Conservation (phyloP, 92 coral and sea anemone species). For the Chrysogorgia sp. region DNA sequence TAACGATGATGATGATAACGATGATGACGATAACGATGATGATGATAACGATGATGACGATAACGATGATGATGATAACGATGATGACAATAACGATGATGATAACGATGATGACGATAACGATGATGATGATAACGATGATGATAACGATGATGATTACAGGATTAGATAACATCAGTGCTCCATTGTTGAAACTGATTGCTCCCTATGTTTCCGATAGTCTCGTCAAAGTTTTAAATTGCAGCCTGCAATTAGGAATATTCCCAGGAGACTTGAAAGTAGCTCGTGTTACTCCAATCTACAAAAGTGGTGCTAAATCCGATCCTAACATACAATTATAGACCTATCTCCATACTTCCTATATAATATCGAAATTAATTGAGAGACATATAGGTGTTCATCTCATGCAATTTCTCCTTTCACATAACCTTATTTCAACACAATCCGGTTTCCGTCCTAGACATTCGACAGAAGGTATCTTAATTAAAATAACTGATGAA, state of each 20-base stretch:
- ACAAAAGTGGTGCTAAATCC: too few relatives aligned
- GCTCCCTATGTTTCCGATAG: conserved; percentile 49
- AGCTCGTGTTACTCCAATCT: too few relatives aligned
- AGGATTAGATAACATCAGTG: not conserved
- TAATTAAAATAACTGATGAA: too few relatives aligned
- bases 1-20: not conserved
- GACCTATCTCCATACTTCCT: too few relatives aligned
- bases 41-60: not conserved
- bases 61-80: not conserved
- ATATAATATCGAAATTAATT: too few relatives aligned
- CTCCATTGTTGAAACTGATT: conserved; percentile 41
- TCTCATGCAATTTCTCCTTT: conserved; percentile 30
- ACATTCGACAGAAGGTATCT: too few relatives aligned
- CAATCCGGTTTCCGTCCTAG: too few relatives aligned
- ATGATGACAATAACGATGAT: not conserved
- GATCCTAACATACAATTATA: too few relatives aligned
- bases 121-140: not conserved
- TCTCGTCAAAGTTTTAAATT: conserved; percentile 51
- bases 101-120: not conserved
- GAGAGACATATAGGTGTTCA: conserved; percentile 38
- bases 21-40: not conserved
- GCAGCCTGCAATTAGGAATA: conserved; percentile 47
- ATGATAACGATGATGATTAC: not conserved
- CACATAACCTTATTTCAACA: conserved; percentile 2
- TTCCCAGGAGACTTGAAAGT: too few relatives aligned